Base-by-base conservation (phyloP, 1,140 invertebrate species). In the Drosophila bocki region DNA sequence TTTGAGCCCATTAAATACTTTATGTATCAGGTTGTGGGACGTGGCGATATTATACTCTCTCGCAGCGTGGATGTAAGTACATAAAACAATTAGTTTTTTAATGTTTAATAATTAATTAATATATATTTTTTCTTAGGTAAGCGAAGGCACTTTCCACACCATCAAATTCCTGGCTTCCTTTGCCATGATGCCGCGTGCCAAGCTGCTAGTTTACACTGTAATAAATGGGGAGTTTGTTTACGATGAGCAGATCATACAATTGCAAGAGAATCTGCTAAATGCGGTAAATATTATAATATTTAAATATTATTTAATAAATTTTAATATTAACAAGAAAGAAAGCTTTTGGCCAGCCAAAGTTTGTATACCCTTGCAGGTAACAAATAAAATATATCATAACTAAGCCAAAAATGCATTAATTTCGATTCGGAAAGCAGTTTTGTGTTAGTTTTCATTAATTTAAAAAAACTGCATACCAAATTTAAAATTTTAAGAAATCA, bases 141-240 rank as follows among this genome's bases (percentile, higher is more conserved):
- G 84, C 58, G 93, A 93, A 19, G 93, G 67, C 7, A 93, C 67
- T 11, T 91, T 91, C 60, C 93, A 93, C 19, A 92, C 92, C 19
- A 93, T 94, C 29, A 93, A 93, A 74, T 96, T 98, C 81, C 93
- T 96, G 37, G 95, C 97, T 1, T 96, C 95, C 2, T 95, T 95
- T 76, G 95, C 96, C 8, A 98, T 98, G 97, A 96, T 97, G 67
- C 98, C 98, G 2, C 95, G 95, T 29, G 96, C 97, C 3, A 96
- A 97, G 63, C 93, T 98, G 1, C 92, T 98, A 9, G 95, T 98
- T 19, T 97, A 96, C 82, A 97, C 96, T 81, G 93, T 97, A 0
- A 93, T 95, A 3, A 95, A 96, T 86, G 96, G 96, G 3, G 97
- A 98, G 93, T 94, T 98, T 32, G 94, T 98, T 8, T 97, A 97